Evolutionary conservation across 2,113 vertebrate species (phyloP).

Genomic region (Zeus faber): DNA sequence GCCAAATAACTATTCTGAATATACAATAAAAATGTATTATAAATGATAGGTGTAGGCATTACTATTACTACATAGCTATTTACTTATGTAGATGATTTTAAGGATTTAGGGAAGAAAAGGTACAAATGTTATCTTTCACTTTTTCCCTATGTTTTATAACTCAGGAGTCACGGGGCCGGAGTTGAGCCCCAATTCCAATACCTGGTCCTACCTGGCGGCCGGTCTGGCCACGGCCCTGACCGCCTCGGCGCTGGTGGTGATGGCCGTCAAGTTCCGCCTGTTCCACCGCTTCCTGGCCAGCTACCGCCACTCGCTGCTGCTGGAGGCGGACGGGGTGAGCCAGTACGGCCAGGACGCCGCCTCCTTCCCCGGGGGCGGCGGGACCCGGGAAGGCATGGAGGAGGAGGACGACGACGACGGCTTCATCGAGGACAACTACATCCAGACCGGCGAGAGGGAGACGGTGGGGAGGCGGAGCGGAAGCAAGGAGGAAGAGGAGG

Average conservation of each 20-base stretch:
- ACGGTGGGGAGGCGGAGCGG: constrained; percentile 47
- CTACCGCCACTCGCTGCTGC: constrained; percentile 83
- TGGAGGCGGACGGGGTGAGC: constrained; percentile 57
- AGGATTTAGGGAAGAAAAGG: too few relatives aligned
- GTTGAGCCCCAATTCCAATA: too few relatives aligned
- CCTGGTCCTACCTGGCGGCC: constrained; percentile 78
- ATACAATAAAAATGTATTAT: too few relatives aligned
- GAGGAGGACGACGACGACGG: constrained; percentile 84
- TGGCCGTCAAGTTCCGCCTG: constrained; percentile 82
- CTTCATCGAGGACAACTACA: constrained; percentile 96
- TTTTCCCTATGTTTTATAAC: too few relatives aligned
- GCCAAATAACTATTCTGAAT: too few relatives aligned
- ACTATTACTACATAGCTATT: too few relatives aligned
- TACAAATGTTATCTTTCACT: too few relatives aligned
- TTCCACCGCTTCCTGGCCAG: constrained; percentile 80
- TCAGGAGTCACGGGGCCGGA: too few relatives aligned
- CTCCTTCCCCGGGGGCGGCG: constrained; percentile 21
- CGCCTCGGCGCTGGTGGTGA: constrained; percentile 76
- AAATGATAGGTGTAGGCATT: too few relatives aligned
- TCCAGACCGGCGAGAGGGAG: constrained; percentile 78
- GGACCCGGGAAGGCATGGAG: constrained; percentile 20
- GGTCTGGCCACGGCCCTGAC: constrained; percentile 72
- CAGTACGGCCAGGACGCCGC: constrained; percentile 50
- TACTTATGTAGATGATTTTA: too few relatives aligned
- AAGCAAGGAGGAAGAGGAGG: constrained; percentile 10